Evolutionary conservation across 64 coral and sea anemone species (phyloP), one percentile per base, ranked within the genome.

Genomic region (Montipora sp.): DNA sequence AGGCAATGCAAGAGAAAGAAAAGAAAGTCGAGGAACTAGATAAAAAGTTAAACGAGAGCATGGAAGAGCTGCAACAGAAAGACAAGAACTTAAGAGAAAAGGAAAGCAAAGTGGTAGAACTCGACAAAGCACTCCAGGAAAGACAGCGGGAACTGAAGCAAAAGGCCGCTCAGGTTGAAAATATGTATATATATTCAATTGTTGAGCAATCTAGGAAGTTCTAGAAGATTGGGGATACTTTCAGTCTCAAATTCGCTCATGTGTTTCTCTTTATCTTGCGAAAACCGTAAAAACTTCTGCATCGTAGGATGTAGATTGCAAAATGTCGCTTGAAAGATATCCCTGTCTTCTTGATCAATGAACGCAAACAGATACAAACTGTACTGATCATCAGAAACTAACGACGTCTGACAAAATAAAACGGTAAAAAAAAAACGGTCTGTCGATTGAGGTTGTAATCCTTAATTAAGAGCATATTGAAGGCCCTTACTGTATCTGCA

Each of bases 71-170:
- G 0, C 94, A 99, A 19, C 88, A 92, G 80, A 99, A 94, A 46
- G 94, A 99, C 8, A 96, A 94, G 55, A 81, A 95, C 22, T 78
- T 99, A 12, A 92, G 74, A 15, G 92, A 92, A 8, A 99, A 96
- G 67, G 95, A 99, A 47, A 89, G 18, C 7, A 93, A 94, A 77
- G 87, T 99, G 48, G 89, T 93, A 0, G 98, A 99, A 86, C 92
- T 99, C 27, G 98, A 99, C 70, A 89, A 96, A 27, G 92, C 98
- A 11, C 77, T 99, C 4, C 94, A 96, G 70, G 98, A 99, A 12
- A 93, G 90, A 49, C 91, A 94, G 58, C 93, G 94, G 83, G 98
- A 99, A 51, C 48, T 99, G n/a, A 99, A 96, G 53, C 95, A 95
- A 57, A 91, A 81, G 80, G 94, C 87, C 1, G 89, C 94, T 3